phyloP scores from a whole-genome alignment of 23 tunicate species.

The Phallusia fumigata region DNA sequence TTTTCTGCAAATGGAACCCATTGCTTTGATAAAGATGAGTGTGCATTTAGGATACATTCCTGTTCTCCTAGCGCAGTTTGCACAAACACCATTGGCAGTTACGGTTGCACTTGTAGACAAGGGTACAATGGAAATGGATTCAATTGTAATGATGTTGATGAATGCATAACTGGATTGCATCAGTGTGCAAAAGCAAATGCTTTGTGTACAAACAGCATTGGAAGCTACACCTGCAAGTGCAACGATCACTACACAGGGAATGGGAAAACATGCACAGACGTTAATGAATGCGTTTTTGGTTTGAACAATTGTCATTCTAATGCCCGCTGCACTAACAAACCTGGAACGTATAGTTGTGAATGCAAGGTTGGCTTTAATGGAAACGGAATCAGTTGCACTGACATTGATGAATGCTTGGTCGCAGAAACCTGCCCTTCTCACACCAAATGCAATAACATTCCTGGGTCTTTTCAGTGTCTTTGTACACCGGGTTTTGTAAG shows the following conservation, averaged over 20 bases:
- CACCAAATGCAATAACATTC: conserved; percentile 33
- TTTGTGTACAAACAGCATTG: conserved; percentile 22
- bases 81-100: conserved; percentile 18
- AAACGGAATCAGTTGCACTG: conserved; percentile 19
- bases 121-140: conserved; percentile 11
- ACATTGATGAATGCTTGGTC: conserved; percentile 25
- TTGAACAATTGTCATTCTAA: background rate
- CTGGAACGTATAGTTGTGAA: conserved; percentile 10
- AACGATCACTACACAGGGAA: conserved; percentile 15
- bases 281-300: conserved; percentile 27
- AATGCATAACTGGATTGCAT: conserved; percentile 12
- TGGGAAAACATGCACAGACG: conserved; percentile 22
- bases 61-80: conserved; percentile 21
- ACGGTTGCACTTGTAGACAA: background rate
- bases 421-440: conserved; percentile 15
- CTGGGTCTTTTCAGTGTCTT: conserved; percentile 16
- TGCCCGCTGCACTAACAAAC: conserved; percentile 18
- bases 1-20: conserved; percentile 9
- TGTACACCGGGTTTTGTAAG: conserved; percentile 30
- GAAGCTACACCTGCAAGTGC: conserved; percentile 29
- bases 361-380: conserved; percentile 30
- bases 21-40: conserved; percentile 25
- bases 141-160: conserved; percentile 23
- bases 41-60: background rate
- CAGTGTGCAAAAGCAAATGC: conserved; percentile 21